Evolutionary conservation across 2,113 vertebrate species (phyloP).

Genomic region (Sinocyclocheilus grahami): DNA sequence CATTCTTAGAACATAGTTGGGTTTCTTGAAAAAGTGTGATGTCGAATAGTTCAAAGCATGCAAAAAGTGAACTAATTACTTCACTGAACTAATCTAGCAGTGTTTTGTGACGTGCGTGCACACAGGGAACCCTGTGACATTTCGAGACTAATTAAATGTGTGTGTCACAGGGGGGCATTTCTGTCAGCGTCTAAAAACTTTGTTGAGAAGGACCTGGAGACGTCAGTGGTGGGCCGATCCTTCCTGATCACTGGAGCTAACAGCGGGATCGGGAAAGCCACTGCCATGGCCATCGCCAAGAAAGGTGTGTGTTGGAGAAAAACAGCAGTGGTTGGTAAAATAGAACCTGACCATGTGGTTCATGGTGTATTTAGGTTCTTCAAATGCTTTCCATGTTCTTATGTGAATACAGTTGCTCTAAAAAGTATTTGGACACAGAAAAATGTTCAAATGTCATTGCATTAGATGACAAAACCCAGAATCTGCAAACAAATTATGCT

Average conservation of each 20-base stretch:
- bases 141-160: slow-evolving; percentile 23
- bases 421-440: neutral
- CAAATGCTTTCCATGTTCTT: neutral
- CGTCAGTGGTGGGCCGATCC: slow-evolving; percentile 73
- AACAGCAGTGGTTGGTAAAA: neutral
- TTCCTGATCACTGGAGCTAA: slow-evolving; percentile 82
- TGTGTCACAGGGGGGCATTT: slow-evolving; percentile 70
- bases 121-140: neutral
- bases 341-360: neutral
- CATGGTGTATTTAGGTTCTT: neutral
- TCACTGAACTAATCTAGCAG: neutral
- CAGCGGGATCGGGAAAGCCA: slow-evolving; percentile 79
- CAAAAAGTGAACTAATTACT: neutral
- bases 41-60: neutral
- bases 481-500: neutral
- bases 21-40: neutral
- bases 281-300: slow-evolving; percentile 77
- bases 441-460: neutral
- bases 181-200: slow-evolving; percentile 75
- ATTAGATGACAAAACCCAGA: neutral
- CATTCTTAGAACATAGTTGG: neutral
- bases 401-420: neutral
- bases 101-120: neutral
- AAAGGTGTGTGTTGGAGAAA: slow-evolving; percentile 65
- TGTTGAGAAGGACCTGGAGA: slow-evolving; percentile 79